phyloP scores from a whole-genome alignment of 2,113 vertebrate species.

The Arizona elegans region DNA sequence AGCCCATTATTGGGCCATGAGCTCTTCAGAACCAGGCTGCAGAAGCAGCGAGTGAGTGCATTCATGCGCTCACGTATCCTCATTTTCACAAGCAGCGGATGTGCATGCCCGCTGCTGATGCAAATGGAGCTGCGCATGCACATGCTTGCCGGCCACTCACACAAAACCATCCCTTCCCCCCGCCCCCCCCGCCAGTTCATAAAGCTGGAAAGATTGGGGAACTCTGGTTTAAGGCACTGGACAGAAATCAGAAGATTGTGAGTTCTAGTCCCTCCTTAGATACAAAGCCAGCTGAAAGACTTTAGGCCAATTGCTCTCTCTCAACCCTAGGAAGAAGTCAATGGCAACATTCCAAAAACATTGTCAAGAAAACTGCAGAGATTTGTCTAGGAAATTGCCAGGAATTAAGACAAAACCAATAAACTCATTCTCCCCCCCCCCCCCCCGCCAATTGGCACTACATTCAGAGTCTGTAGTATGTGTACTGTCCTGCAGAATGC shows the following conservation, averaged over 20 bases:
- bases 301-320: not conserved
- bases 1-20: too few species aligned
- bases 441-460: not conserved
- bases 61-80: too few species aligned
- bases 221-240: not conserved
- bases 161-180: too few species aligned
- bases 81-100: too few species aligned
- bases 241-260: not conserved
- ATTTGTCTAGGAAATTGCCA: not conserved
- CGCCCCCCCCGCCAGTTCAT: too few species aligned
- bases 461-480: not conserved
- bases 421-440: not conserved
- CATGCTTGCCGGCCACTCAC: too few species aligned
- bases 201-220: too few species aligned
- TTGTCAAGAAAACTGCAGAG: not conserved
- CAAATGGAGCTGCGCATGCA: too few species aligned
- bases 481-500: not conserved
- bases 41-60: too few species aligned
- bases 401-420: not conserved
- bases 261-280: not conserved
- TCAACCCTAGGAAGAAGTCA: not conserved
- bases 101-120: too few species aligned
- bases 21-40: too few species aligned
- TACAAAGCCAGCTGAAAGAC: not conserved
- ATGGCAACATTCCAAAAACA: not conserved